A percentile compares a stretch with the other conserved stretches of the same genome.
These are phyloP conservation scores for Nomia melanderi DNA, from an alignment of 1,140 invertebrate genomes.

Conservation along the genomic window DNA sequence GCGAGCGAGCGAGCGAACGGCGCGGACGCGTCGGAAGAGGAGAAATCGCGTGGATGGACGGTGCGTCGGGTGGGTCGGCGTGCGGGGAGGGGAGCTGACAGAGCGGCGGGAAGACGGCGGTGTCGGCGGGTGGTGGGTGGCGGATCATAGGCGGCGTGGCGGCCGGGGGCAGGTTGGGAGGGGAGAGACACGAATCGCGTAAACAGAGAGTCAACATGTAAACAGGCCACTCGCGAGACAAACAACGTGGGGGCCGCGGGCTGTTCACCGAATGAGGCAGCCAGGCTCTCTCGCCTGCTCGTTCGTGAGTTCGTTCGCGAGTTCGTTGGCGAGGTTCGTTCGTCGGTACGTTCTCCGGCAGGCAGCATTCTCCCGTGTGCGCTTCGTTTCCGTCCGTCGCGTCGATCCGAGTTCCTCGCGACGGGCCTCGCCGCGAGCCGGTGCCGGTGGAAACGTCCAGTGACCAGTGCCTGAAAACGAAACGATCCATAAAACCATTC, in stretches of 20 bases:
- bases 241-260: conserved; percentile 80
- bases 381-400: conserved; percentile 44
- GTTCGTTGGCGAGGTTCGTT: conserved; percentile 47
- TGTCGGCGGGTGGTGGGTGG: conserved; percentile 48
- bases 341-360: conserved; percentile 52
- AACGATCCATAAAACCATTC: too few relatives aligned
- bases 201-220: conserved; percentile 82
- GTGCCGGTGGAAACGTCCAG: conserved; percentile 12
- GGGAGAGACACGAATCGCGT: conserved; percentile 77
- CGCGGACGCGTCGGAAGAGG: conserved; percentile 44
- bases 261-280: conserved; percentile 73
- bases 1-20: conserved; percentile 2
- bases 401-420: conserved; percentile 27
- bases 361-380: conserved; percentile 42
- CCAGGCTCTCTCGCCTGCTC: conserved; percentile 57
- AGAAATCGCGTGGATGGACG: conserved; percentile 25
- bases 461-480: too few relatives aligned
- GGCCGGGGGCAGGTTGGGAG: conserved; percentile 36
- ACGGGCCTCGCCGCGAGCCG: conserved; percentile 25
- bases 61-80: conserved; percentile 26
- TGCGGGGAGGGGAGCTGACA: conserved; percentile 14
- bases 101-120: conserved; percentile 48
- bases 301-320: conserved; percentile 55
- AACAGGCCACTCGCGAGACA: conserved; percentile 82
- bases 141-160: conserved; percentile 38